phyloP scores from a whole-genome alignment of 2,113 vertebrate genomes.

The Chloropsis hardwickii region DNA sequence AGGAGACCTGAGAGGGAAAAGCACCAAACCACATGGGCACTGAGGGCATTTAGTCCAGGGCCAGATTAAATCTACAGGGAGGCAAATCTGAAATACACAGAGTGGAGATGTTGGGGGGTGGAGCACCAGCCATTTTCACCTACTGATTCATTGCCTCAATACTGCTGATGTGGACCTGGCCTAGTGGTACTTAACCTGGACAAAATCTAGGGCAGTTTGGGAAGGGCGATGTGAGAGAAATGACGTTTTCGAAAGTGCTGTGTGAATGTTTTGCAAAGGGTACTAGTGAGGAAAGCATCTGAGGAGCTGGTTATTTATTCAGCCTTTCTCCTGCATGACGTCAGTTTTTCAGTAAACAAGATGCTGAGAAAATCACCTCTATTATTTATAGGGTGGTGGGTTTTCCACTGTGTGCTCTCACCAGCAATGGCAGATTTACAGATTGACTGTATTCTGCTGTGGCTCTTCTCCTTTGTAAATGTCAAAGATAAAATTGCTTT shows the following conservation, averaged over 20 bases:
- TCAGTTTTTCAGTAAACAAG: conserved; percentile 8
- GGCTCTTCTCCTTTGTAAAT: neutral
- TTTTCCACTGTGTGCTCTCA: neutral
- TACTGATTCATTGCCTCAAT: neutral
- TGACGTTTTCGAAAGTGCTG: fast-evolving
- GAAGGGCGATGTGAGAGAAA: neutral
- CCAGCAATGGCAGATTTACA: neutral
- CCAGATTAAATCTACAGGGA: neutral
- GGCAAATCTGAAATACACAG: neutral
- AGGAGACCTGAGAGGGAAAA: neutral
- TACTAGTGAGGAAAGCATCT: neutral
- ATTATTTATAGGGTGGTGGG: conserved; percentile 37
- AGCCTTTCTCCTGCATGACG: neutral
- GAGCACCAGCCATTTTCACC: neutral
- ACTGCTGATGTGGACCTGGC: neutral
- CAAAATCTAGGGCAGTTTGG: neutral
- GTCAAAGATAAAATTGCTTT: conserved; percentile 2
- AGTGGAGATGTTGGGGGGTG: neutral
- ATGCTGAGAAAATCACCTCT: neutral
- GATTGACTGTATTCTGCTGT: neutral
- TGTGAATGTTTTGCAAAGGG: neutral
- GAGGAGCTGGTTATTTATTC: conserved; percentile 5
- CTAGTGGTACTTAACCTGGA: neutral
- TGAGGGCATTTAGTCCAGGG: neutral
- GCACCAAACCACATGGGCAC: neutral